These are phyloP conservation scores for Myotis daubentonii DNA, from an alignment of 2,797 vertebrate genomes.

Conservation along the genomic window DNA sequence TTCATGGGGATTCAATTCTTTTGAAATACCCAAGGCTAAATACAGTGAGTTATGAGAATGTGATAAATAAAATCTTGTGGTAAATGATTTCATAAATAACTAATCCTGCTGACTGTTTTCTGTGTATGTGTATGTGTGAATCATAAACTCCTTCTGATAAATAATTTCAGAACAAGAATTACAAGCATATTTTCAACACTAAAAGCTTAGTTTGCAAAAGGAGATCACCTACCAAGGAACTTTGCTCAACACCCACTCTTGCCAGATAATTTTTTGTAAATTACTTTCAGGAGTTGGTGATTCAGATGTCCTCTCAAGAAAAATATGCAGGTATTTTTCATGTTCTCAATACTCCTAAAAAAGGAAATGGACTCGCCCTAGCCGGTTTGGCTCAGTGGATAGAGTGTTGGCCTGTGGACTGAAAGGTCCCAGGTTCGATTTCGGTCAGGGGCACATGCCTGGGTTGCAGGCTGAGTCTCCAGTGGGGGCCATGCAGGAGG, in stretches of 20 bases:
- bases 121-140: neutral
- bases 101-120: neutral
- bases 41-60: neutral
- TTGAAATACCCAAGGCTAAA: neutral
- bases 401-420: too few species aligned
- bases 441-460: too few species aligned
- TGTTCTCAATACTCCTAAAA: neutral
- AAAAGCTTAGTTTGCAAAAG: neutral
- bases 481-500: too few species aligned
- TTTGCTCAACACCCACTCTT: neutral
- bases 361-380: neutral
- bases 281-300: neutral
- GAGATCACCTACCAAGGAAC: neutral
- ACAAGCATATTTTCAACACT: neutral
- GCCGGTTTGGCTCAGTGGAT: too few species aligned
- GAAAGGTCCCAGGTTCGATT: too few species aligned
- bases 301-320: constrained; percentile 1
- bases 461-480: too few species aligned
- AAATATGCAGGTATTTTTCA: neutral
- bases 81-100: neutral
- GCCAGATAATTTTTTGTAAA: neutral
- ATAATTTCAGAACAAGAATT: neutral
- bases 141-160: constrained; percentile 7
- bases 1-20: neutral
- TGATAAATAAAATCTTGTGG: neutral